Evolutionary conservation across 2,888 invertebrate genomes (phyloP), one percentile per base, ranked within the genome.

Genomic region (Eristalinus aeneus): DNA sequence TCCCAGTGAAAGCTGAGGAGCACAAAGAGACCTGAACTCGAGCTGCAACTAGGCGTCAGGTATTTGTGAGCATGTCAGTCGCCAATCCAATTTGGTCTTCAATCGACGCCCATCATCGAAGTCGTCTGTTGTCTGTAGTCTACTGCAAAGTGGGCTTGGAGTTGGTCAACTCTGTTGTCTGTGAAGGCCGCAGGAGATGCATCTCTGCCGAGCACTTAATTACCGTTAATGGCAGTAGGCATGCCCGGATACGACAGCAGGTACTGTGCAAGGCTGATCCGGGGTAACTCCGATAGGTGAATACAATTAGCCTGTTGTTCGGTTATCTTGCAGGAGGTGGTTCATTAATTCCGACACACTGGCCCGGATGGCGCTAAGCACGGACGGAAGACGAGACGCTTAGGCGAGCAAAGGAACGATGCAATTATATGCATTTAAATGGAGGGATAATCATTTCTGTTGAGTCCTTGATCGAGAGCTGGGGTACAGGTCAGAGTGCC

Each of bases 361-460:
- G 16, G 3, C 27, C 10, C 27, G 71, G 23, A 23, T 20, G n/a
- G 31, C 2, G 10, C 32, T 27, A 10, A 5, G n/a, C 0, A 11
- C 10, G 54, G 31, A 27, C 46, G 46, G n/a, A 46, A 9, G 46
- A 5, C 1, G 0, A n/a, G 39, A 46, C n/a, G 39, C 5, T 46
- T 5, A n/a, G 39, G 46, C 6, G 69, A 64, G 64, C 71, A 22
- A 16, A 71, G 71, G 79, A 84, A 79, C 74, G 84, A 56, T 79
- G 79, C 79, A 84, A 84, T 84, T 84, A 84, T 84, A 79, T 84
- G 75, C 79, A 84, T 68, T 79, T 75, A 74, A 69, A 75, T 79
- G 71, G 61, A 11, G 75, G 74, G 75, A 65, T 79, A 79, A 79
- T 74, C 78, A 78, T 58, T 54, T 74, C n/a, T 23, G 53, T 61